Evolutionary conservation across 2,888 invertebrate genomes (phyloP).

Genomic region (Monopis laevigella): DNA sequence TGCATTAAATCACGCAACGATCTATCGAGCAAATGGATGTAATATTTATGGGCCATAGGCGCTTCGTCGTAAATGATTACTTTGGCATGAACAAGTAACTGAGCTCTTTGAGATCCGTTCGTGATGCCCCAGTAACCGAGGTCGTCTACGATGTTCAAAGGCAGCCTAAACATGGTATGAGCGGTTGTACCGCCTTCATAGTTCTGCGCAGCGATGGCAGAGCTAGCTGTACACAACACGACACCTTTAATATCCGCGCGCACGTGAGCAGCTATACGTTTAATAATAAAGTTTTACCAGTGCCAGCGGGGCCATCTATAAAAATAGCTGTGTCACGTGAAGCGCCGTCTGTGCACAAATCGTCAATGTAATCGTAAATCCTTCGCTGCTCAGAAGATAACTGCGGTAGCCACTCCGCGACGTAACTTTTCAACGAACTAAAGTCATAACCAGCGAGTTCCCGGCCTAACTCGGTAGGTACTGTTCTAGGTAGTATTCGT

Average conservation of each 20-base stretch:
- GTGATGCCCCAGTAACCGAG: constrained; percentile 11
- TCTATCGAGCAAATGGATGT: constrained; percentile 13
- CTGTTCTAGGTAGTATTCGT: constrained; percentile 2
- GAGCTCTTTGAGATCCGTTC: constrained; percentile 10
- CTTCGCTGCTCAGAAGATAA: not conserved
- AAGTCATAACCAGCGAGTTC: too few species aligned
- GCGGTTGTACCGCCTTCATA: constrained; percentile 11
- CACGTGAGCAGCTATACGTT: constrained; percentile 11
- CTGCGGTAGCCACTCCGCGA: not conserved
- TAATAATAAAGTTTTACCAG: constrained; percentile 12
- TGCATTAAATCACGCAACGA: constrained; percentile 13
- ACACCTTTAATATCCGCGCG: constrained; percentile 6
- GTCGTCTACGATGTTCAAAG: constrained; percentile 10
- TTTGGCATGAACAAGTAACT: not conserved
- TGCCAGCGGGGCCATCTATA: constrained; percentile 12
- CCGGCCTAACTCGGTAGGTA: too few species aligned
- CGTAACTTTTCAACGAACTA: too few species aligned
- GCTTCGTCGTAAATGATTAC: constrained; percentile 15
- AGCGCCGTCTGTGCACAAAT: too few species aligned
- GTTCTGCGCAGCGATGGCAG: constrained; percentile 10
- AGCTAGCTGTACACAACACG: constrained; percentile 8
- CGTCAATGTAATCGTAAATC: not conserved
- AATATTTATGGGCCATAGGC: constrained; percentile 15
- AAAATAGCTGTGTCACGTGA: constrained; percentile 3
- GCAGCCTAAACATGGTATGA: constrained; percentile 14